These are phyloP conservation scores for Xiphydria camelus DNA, from an alignment of 2,888 invertebrate genomes.

Conservation along the genomic window DNA sequence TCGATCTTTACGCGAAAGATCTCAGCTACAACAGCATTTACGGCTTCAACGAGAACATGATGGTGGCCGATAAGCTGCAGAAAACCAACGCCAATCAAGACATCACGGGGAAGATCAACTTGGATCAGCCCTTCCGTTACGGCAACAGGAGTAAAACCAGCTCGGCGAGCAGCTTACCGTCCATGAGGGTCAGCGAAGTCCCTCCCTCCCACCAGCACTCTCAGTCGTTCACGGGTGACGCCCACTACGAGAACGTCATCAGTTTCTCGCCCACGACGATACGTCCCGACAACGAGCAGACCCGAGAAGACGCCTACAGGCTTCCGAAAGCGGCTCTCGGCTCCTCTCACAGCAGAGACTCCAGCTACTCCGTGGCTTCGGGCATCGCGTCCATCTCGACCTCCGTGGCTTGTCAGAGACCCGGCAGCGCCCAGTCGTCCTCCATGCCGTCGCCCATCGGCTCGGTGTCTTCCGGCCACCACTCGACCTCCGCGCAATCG, in stretches of 20 bases:
- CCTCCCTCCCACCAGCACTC: conserved; percentile 47
- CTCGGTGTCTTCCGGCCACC: conserved; percentile 21
- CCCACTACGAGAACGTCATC: conserved; percentile 49
- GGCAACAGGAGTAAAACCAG: conserved; percentile 44
- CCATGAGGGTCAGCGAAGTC: conserved; percentile 50
- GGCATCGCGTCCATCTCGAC: conserved; percentile 30
- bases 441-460: conserved; percentile 15
- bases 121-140: conserved; percentile 39
- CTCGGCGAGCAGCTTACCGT: conserved; percentile 51
- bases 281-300: conserved; percentile 29
- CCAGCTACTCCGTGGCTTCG: conserved; percentile 40
- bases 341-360: conserved; percentile 41
- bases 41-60: conserved; percentile 47
- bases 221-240: conserved; percentile 52
- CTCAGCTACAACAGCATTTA: conserved; percentile 50
- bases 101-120: conserved; percentile 23
- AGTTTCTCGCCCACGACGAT: conserved; percentile 45
- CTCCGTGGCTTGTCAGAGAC: conserved; percentile 35
- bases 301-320: conserved; percentile 14
- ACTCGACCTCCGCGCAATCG: conserved; percentile 4
- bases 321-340: conserved; percentile 17
- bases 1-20: conserved; percentile 52
- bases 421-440: conserved; percentile 37
- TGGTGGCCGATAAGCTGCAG: conserved; percentile 36
- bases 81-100: conserved; percentile 42